phyloP scores from a whole-genome alignment of 2,797 vertebrate genomes.

The Pseudochirops corinnae region DNA sequence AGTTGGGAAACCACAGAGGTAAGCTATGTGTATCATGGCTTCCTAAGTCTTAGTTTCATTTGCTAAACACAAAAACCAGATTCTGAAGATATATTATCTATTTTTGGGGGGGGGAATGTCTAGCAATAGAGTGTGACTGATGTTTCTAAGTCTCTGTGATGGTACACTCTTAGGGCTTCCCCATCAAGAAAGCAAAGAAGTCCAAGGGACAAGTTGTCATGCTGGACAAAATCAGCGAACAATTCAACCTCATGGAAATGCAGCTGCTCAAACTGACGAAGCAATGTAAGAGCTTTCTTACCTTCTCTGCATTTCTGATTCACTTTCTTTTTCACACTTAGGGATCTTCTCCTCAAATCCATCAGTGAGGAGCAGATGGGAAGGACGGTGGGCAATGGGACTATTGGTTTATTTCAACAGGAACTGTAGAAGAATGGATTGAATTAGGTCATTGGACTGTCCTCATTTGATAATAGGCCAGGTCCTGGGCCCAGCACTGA shows the following conservation, averaged over 20 bases:
- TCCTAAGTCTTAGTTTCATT: constrained; percentile 7
- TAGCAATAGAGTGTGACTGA: constrained; percentile 44
- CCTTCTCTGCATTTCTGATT: constrained; percentile 12
- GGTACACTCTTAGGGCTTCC: constrained; percentile 69
- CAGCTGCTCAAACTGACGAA: constrained; percentile 85
- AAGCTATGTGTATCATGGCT: background rate
- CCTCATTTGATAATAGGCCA: constrained; percentile 11
- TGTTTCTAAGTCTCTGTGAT: constrained; percentile 57
- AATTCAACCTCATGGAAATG: constrained; percentile 87
- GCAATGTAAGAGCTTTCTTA: constrained; percentile 74
- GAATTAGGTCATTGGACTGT: background rate
- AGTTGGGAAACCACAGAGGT: background rate
- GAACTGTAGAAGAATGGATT: background rate
- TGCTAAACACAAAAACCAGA: constrained; percentile 7
- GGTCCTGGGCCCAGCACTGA: background rate
- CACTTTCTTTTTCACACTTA: constrained; percentile 60
- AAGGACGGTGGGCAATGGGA: background rate
- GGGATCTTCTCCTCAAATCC: constrained; percentile 50
- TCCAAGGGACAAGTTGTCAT: constrained; percentile 71
- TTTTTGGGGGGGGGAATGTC: background rate
- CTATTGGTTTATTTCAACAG: background rate
- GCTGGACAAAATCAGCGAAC: constrained; percentile 86
- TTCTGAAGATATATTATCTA: constrained; percentile 29
- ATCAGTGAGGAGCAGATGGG: constrained; percentile 3
- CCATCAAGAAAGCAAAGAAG: constrained; percentile 67